Base-by-base conservation (phyloP, 2,888 invertebrate genomes). In the Cheilosia vulpina region DNA sequence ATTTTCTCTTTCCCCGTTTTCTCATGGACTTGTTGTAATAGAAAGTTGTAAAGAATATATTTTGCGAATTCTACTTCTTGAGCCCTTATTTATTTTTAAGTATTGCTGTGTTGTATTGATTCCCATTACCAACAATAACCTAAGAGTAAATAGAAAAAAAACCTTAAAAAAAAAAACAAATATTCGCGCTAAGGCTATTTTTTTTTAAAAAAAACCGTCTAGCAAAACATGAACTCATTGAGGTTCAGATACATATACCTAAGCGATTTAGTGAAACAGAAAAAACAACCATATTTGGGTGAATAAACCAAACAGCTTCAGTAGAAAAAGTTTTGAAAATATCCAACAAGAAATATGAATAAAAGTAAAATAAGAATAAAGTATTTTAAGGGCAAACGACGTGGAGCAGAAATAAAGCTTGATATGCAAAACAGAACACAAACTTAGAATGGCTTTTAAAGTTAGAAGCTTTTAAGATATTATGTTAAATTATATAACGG, bases 111-210 rank as follows among this genome's bases (percentile, higher is more conserved):
- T 77, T 82, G 81, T 65, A 21, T 77, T 71, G 81, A 69, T 82
- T 82, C 81, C 81, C 81, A 65, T 82, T 71, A 71, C 38, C 69
- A 71, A 82, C 81, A 71, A 57, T 52, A 53, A 71, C 65, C 81
- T 82, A 76, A 63, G 63, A 57, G 34, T 66, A 53, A 47, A 17
- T 75, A 27, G 27, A 27, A 38, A 34, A 6, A 38, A 53, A 19
- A 21, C n/a, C n/a, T n/a, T 19, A 7, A 21, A 17, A 60, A 60
- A 19, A 27, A 9, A 15, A 0, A 24, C 15, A 27, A 65, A 1
- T n/a, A 17, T 6, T 45, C 9, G 4, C 45, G 17, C 17, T 17
- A 45, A 45, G 9, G 17, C 7, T 4, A 7, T 17, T 47, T 6
- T n/a, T n/a, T 45, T 6, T 7, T 7, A 7, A 17, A 47, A 17